Base-by-base conservation (phyloP, 2,113 vertebrate species). In the Indicator indicator region DNA sequence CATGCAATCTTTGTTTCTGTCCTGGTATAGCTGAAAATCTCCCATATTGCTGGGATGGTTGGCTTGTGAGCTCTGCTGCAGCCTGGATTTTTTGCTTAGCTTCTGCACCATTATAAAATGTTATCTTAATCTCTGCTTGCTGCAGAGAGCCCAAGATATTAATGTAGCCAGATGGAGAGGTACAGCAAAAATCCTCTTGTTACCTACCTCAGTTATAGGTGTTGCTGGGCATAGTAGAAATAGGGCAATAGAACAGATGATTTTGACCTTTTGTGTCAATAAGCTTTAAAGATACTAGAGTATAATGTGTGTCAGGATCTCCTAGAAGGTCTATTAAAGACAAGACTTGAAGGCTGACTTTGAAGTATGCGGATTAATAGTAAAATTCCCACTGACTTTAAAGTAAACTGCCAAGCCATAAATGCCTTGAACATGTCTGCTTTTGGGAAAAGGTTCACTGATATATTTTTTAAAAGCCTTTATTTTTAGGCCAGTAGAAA, bases 281-380 rank as follows among this genome's bases (percentile, higher is more conserved):
- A 46, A 83, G 3, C 36, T 90, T 30, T 59, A 78, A 91, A 85
- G 55, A 78, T 84, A 18, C 24, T 36, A 17, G 40, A 23, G 30
- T 12, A 27, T 62, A 72, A 89, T 4, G 12, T 16, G 13, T 80
- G 48, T 62, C 67, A 76, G 71, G 59, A 56, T 69, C 67, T 82
- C 59, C 60, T 64, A 69, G 76, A 91, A 73, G 59, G 63, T 38
- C 55, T 80, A 0, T 7, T 44, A 74, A 83, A 89, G 82, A 24
- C 82, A 91, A 46, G 50, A 33, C 36, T 59, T 62, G 27, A 82
- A 91, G 84, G 55, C 63, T 85, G 74, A 70, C 91, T 94, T 91
- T 89, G 87, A 91, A 89, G 71, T 48, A 16, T 69, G 30, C 27
- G 62, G 73, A 81, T 78, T 26, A 88, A 24, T 40, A 74, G 62